A percentile compares a stretch with the other conserved stretches of the same genome.
phyloP scores from a whole-genome alignment of 2,113 vertebrate species.

The Crypturellus undulatus region DNA sequence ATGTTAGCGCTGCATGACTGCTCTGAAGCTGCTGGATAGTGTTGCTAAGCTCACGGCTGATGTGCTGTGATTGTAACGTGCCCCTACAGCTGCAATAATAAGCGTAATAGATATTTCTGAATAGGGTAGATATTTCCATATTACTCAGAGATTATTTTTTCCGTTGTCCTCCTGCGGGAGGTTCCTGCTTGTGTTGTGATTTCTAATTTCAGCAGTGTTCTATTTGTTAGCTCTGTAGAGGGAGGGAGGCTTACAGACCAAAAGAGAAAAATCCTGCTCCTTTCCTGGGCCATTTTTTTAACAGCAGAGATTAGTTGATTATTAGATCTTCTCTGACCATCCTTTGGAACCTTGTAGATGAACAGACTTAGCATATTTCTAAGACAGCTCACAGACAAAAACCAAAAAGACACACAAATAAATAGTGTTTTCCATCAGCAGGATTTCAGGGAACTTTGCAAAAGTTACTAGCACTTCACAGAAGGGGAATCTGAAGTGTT shows the following conservation, averaged over 20 bases:
- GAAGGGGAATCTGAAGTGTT: neutral
- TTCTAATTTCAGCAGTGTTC: neutral
- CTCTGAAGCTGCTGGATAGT: neutral
- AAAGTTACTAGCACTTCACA: neutral
- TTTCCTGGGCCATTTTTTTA: neutral
- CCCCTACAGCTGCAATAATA: neutral
- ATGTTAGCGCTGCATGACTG: neutral
- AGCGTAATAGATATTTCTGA: neutral
- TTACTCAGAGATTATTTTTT: neutral
- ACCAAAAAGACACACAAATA: neutral
- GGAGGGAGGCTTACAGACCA: neutral
- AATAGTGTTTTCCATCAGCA: neutral
- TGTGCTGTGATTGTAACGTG: rapidly evolving
- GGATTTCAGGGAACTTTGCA: neutral
- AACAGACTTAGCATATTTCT: neutral
- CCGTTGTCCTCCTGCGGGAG: neutral
- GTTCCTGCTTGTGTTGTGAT: neutral
- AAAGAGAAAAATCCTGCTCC: neutral
- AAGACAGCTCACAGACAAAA: neutral
- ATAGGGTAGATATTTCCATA: neutral
- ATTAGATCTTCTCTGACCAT: neutral
- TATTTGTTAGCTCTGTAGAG: neutral
- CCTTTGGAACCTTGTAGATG: neutral
- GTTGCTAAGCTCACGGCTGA: neutral
- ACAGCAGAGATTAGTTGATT: neutral